phyloP scores from a whole-genome alignment of 2,888 invertebrate genomes.

The Biston betularia region DNA sequence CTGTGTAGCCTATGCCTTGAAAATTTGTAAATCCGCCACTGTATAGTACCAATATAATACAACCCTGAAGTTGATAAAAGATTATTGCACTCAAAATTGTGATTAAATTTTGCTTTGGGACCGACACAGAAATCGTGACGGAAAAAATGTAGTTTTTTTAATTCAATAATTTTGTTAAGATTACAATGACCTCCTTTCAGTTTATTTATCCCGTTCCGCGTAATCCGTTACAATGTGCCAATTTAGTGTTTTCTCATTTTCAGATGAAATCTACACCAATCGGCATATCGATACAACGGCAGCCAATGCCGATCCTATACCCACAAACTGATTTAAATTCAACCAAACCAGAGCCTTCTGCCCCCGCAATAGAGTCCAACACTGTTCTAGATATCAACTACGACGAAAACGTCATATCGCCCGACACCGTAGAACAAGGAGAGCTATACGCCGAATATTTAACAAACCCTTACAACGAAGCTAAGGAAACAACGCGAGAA shows the following conservation, averaged over 20 bases:
- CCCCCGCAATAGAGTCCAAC: constrained; percentile 45
- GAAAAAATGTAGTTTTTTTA: too few species aligned
- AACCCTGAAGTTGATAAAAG: too few species aligned
- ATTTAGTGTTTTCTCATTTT: constrained; percentile 44
- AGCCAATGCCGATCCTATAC: constrained; percentile 72
- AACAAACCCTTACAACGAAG: constrained; percentile 84
- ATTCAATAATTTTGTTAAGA: too few species aligned
- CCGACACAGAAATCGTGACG: too few species aligned
- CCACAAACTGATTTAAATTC: constrained; percentile 54
- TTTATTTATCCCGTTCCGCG: too few species aligned
- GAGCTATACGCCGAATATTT: constrained; percentile 85
- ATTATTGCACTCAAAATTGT: too few species aligned
- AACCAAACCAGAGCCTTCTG: constrained; percentile 47
- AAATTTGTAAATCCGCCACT: too few species aligned
- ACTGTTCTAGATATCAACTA: constrained; percentile 40
- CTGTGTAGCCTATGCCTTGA: too few species aligned
- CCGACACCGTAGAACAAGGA: constrained; percentile 54
- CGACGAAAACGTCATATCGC: constrained; percentile 45
- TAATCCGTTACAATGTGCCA: too few species aligned
- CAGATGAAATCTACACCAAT: constrained; percentile 90
- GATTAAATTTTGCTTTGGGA: too few species aligned
- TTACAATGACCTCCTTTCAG: too few species aligned
- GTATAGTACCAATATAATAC: too few species aligned
- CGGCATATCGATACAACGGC: constrained; percentile 72
- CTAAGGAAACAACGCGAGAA: constrained; percentile 62